These are phyloP conservation scores for Cheilosia grossa DNA, from an alignment of 2,888 invertebrate species.

Conservation along the genomic window DNA sequence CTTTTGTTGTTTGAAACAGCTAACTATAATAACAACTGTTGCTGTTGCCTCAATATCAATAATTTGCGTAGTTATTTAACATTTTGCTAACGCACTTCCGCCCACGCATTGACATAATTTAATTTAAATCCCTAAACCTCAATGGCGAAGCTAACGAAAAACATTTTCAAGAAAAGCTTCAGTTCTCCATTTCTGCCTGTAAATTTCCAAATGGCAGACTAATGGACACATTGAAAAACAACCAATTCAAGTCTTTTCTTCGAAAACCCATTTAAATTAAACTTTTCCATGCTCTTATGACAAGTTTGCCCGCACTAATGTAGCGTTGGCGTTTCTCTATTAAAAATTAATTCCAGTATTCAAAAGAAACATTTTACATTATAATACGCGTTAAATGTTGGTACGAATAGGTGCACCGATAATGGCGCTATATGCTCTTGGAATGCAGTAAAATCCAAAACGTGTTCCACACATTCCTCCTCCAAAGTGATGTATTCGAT, in stretches of 20 bases:
- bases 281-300: neutral
- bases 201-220: no score
- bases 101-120: no score
- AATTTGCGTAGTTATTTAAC: no score
- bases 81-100: no score
- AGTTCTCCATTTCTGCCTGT: no score
- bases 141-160: no score
- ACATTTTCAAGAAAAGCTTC: no score
- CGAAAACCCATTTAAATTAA: neutral
- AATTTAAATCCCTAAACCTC: no score
- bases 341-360: slow-evolving; percentile 9
- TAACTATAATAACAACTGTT: no score
- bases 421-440: slow-evolving; percentile 35
- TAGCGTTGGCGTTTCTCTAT: slow-evolving; percentile 42
- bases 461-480: slow-evolving; percentile 9
- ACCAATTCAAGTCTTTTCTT: neutral
- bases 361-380: neutral
- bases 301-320: slow-evolving; percentile 20
- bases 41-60: no score
- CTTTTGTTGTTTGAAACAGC: no score
- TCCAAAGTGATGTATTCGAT: neutral
- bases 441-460: slow-evolving; percentile 35
- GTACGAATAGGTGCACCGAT: slow-evolving; percentile 28
- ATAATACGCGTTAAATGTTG: neutral
- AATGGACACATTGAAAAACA: no score